Percentiles rank a stretch among this genome's conserved stretches.
Evolutionary conservation across 1,140 invertebrate species (phyloP).

Genomic region (Drosophila elegans): DNA sequence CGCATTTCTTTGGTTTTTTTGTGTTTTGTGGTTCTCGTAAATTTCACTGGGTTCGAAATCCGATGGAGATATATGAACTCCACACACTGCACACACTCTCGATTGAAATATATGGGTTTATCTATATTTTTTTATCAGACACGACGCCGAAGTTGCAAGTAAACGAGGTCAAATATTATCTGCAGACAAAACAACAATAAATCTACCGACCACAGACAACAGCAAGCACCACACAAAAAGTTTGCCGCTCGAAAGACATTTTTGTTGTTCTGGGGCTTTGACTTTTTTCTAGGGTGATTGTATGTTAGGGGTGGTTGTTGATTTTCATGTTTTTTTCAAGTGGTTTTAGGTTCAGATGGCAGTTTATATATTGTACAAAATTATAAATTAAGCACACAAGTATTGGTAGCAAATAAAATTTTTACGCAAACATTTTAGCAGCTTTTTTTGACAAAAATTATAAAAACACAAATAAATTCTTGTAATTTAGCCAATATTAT

Average conservation of each 20-base stretch:
- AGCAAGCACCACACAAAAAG: conserved; percentile 33
- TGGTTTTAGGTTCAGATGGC: background rate
- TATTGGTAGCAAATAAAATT: too few species aligned
- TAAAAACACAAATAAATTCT: too few species aligned
- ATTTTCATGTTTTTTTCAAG: conserved; percentile 5
- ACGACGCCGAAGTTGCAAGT: conserved; percentile 38
- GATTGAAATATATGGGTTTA: conserved; percentile 30
- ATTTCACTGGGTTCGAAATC: conserved; percentile 19
- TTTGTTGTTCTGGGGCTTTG: conserved; percentile 17
- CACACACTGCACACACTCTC: conserved; percentile 15
- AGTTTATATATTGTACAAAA: background rate
- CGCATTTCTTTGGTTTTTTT: conserved; percentile 51
- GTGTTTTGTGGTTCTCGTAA: conserved; percentile 5
- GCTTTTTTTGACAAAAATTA: too few species aligned
- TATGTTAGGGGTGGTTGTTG: conserved; percentile 22
- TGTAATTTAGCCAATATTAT: too few species aligned
- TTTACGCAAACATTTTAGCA: too few species aligned
- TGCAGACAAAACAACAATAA: conserved; percentile 76
- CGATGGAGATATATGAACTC: conserved; percentile 21
- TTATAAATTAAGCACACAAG: too few species aligned
- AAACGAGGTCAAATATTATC: conserved; percentile 79
- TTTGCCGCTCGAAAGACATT: conserved; percentile 28
- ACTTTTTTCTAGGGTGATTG: conserved; percentile 24
- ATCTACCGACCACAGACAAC: conserved; percentile 70
- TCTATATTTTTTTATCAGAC: conserved; percentile 45